These are phyloP conservation scores for Toxonevra muliebris DNA, from an alignment of 2,888 invertebrate genomes.

Conservation along the genomic window DNA sequence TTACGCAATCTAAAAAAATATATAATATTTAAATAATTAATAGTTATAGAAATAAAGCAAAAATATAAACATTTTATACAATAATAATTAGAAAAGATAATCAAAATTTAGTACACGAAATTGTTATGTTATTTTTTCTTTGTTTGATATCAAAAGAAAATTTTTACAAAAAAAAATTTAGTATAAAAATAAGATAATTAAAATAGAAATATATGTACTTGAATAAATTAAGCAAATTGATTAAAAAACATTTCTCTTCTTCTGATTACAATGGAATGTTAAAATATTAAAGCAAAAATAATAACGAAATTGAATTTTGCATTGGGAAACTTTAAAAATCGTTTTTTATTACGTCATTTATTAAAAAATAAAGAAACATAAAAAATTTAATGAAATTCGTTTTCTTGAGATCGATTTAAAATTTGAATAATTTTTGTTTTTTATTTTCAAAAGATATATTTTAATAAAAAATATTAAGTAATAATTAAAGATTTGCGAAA, in stretches of 20 bases:
- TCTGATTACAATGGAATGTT: neutral
- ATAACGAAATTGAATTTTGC: too few relatives aligned
- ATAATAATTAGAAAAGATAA: neutral
- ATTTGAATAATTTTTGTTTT: constrained; percentile 10
- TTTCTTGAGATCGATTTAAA: neutral
- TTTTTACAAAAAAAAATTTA: constrained; percentile 11
- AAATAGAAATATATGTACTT: neutral
- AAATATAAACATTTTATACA: neutral
- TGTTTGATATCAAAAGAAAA: neutral
- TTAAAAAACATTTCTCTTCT: neutral
- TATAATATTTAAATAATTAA: constrained; percentile 25
- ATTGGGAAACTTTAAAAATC: neutral
- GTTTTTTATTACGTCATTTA: neutral
- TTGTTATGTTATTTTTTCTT: neutral
- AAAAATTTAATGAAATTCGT: neutral
- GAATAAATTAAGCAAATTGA: neutral
- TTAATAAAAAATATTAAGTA: constrained; percentile 9
- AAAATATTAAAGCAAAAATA: too few relatives aligned
- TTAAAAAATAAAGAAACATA: neutral
- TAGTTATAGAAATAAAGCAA: constrained; percentile 30
- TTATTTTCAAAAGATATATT: neutral
- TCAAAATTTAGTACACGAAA: neutral
- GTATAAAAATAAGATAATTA: neutral
- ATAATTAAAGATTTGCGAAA: neutral
- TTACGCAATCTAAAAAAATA: constrained; percentile 5